Base-by-base conservation (phyloP, 2,113 vertebrate species). In the Damaliscus lunatus region DNA sequence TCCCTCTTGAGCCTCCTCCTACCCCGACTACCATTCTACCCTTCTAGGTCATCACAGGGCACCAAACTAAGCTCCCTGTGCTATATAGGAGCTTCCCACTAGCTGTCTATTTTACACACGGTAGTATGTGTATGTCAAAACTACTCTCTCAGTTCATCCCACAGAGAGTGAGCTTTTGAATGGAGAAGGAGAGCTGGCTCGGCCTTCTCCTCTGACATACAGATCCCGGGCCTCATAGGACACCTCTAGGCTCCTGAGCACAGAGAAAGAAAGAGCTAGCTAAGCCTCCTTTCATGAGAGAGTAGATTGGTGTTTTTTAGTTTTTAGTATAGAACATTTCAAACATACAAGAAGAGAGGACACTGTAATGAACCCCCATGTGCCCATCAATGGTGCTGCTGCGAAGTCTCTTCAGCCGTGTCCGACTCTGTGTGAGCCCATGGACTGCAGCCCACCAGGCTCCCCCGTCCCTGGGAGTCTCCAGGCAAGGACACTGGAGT, bases 301-400 rank as follows among this genome's bases (percentile, higher is more conserved):
- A 93, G 40, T 71, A 57, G 67, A 46, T 74, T 53, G 12, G 50
- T 36, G 48, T 7, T 52, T 83, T 53, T 89, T 60, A 55, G 31
- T 92, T 96, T 92, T 88, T 90, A 14, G 91, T 92, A n/a, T 17
- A 64, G 88, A 92, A 94, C 81, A 80, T 57, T 93, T 74, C 29
- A 92, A 83, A 86, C 31, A 90, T 52, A 9, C 48, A 52, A 55
- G n/a, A 57, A 55, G 27, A 83, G 6, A 85, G 40, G 59, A 46
- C 62, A 81, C 19, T 78, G 25, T 67, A 52, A 31, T 77, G 25
- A 92, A 17, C 33, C 40, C 40, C 43, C 15, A 48, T 7, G 48
- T 74, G 43, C n/a, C 25, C 19, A 31, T 59, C 48, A 43, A 1
- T 43, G 43, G 5, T 43, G 43, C 43, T 43, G 43, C 43, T 43